Evolutionary conservation across 2,797 vertebrate species (phyloP), one percentile per base, ranked within the genome.

Genomic region (Premnoplex brunnescens): DNA sequence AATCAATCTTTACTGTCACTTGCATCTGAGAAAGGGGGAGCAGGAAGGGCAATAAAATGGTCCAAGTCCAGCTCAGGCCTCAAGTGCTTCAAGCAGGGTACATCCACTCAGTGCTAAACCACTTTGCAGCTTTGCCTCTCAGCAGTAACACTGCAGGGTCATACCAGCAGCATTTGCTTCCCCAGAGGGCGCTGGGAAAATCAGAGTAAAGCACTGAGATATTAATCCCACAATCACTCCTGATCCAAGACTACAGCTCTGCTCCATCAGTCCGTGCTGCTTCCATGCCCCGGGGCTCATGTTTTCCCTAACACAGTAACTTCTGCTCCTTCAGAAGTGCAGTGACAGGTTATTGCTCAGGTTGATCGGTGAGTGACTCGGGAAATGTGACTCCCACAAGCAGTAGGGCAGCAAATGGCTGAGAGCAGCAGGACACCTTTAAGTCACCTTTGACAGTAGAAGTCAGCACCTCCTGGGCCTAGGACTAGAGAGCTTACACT

Each of bases 341-440:
- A 83, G 64, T 3, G 11, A 46, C 21, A 16, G 41, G 21, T 12
- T 64, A 41, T 10, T 71, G 51, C 43, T 89, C 62, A n/a, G 34
- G 43, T 1, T 44, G 41, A 68, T 56, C 74, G 23, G 23, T 6
- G 44, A 71, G 14, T 6, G 32, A 62, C 52, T 77, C 0, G 26
- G 39, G 43, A 81, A 71, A 77, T 28, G 5, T 4, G 83, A 72
- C 64, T 37, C 44, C 23, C 24, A n/a, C 28, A 44, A 32, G 46
- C 19, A 60, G 18, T 0, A 4, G 28, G 63, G 54, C 71, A 88
- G 79, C 0, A 0, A 77, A 63, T 0, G 21, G 54, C 63, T 85
- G 46, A 44, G 58, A 68, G 62, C 62, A 62, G 51, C 30, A 76
- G 27, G n/a, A 54, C 22, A 49, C 23, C 24, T 54, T 64, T 60